phyloP scores from a whole-genome alignment of 1,140 invertebrate species.

The Temnothorax nylanderi region DNA sequence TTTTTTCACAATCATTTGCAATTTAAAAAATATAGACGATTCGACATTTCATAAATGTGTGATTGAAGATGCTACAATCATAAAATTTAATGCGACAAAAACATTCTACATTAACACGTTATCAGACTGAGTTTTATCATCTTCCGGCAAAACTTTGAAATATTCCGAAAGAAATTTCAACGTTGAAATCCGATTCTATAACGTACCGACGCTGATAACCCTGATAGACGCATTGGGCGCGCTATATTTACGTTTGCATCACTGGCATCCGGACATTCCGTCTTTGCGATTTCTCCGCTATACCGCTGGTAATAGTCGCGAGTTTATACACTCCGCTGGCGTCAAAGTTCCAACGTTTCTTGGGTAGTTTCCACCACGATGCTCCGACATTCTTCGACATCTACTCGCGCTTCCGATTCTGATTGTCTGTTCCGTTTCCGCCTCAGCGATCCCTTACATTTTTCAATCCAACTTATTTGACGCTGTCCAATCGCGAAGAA shows the following conservation, averaged over 20 bases:
- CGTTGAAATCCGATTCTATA: constrained; percentile 19
- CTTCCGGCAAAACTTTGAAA: background rate
- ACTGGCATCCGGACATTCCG: background rate
- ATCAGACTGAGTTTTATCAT: background rate
- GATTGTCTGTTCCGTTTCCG: constrained; percentile 56
- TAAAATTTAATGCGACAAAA: background rate
- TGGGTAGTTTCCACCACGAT: constrained; percentile 43
- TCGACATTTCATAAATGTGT: background rate
- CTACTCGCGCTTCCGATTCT: constrained; percentile 26
- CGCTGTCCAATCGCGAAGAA: constrained; percentile 49
- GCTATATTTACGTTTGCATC: constrained; percentile 49
- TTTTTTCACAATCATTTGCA: background rate
- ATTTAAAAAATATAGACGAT: background rate
- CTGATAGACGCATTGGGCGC: background rate
- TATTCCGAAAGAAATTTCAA: background rate
- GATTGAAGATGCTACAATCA: background rate
- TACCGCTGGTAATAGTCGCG: constrained; percentile 40
- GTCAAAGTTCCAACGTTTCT: constrained; percentile 52
- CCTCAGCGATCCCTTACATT: constrained; percentile 39
- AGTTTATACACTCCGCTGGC: constrained; percentile 53
- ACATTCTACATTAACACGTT: background rate
- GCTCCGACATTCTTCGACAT: constrained; percentile 45
- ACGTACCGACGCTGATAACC: constrained; percentile 26
- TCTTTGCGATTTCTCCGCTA: constrained; percentile 8
- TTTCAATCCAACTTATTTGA: constrained; percentile 57